Evolutionary conservation across 2,113 vertebrate genomes (phyloP).

Genomic region (Abramis brama): DNA sequence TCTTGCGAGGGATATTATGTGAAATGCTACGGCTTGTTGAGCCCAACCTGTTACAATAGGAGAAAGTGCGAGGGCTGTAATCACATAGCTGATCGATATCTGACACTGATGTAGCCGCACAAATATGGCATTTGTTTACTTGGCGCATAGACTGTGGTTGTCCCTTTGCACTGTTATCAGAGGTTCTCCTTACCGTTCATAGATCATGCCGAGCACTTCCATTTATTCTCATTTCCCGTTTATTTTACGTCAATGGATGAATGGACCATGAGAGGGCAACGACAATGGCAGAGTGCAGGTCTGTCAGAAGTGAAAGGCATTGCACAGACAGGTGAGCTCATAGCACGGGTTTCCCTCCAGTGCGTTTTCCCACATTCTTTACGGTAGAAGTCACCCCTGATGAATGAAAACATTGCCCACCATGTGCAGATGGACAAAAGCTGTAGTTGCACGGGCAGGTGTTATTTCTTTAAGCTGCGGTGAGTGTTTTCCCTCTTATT

Average conservation of each 20-base stretch:
- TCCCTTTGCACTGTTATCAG: conserved; percentile 8
- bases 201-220: conserved; percentile 14
- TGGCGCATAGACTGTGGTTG: conserved; percentile 19
- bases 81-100: conserved; percentile 31
- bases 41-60: background rate
- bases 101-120: background rate
- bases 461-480: conserved; percentile 17
- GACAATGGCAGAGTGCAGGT: conserved; percentile 38
- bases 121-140: conserved; percentile 28
- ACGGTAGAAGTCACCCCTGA: conserved; percentile 29
- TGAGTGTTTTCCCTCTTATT: conserved; percentile 19
- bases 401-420: conserved; percentile 10
- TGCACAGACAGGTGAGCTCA: conserved; percentile 47
- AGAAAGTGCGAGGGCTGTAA: background rate
- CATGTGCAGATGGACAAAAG: conserved; percentile 32
- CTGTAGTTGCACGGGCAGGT: conserved; percentile 44
- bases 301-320: conserved; percentile 48
- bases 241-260: conserved; percentile 45
- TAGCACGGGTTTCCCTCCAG: conserved; percentile 20
- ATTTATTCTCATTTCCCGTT: conserved; percentile 43
- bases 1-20: conserved; percentile 20
- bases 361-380: conserved; percentile 35
- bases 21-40: background rate
- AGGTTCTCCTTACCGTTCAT: conserved; percentile 5
- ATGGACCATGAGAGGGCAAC: conserved; percentile 45